Percentiles rank a stretch among this genome's conserved stretches.
phyloP scores from a whole-genome alignment of 2,113 vertebrate species.

The Cyprinodon tularosa region DNA sequence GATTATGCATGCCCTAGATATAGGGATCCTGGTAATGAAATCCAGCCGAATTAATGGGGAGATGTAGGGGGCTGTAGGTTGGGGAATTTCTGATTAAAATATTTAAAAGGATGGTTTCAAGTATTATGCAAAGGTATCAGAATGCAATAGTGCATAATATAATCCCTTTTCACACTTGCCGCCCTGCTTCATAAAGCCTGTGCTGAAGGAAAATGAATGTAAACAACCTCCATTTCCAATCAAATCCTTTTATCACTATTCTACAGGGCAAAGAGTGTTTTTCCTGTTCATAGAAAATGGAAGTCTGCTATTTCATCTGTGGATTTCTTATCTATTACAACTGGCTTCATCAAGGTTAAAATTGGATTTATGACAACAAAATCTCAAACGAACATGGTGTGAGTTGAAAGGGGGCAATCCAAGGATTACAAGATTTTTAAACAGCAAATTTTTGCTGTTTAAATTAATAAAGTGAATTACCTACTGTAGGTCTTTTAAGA shows the following conservation, averaged over 20 bases:
- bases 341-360: not conserved
- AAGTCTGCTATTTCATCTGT: conserved; percentile 1
- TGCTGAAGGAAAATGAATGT: conserved; percentile 22
- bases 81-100: conserved; percentile 63
- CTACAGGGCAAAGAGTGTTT: conserved; percentile 14
- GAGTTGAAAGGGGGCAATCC: not conserved
- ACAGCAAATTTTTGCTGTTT: not conserved
- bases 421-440: not conserved
- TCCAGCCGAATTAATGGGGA: conserved; percentile 49
- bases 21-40: conserved; percentile 64
- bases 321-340: conserved; percentile 3
- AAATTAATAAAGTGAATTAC: not conserved
- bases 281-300: not conserved
- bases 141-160: conserved; percentile 44
- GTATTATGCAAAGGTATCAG: conserved; percentile 51
- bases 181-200: conserved; percentile 31
- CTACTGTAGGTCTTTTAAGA: not conserved
- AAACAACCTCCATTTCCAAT: conserved; percentile 34
- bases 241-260: conserved; percentile 39
- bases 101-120: conserved; percentile 51
- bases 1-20: conserved; percentile 74
- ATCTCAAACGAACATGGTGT: not conserved
- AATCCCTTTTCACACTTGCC: conserved; percentile 50
- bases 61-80: conserved; percentile 28
- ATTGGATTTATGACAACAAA: conserved; percentile 1